These are phyloP conservation scores for Mesembrinibis cayennensis DNA, from an alignment of 2,113 vertebrate genomes.

Conservation along the genomic window DNA sequence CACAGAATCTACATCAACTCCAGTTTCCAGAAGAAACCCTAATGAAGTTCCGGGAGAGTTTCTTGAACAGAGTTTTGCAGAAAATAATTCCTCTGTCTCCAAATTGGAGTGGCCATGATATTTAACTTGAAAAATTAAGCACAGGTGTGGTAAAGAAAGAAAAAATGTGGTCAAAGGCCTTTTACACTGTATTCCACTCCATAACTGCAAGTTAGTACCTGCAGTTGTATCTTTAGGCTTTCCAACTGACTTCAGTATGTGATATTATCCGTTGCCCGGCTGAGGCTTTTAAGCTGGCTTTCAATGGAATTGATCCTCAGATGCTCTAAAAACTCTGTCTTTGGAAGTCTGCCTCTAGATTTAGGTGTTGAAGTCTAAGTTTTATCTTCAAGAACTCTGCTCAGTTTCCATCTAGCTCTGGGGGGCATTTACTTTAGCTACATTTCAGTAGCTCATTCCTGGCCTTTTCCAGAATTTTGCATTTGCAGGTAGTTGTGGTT, in stretches of 20 bases:
- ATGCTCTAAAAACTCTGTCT: background rate
- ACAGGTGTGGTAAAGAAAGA: background rate
- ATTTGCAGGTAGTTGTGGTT: background rate
- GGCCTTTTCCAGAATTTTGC: background rate
- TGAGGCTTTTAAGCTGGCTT: background rate
- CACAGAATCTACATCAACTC: background rate
- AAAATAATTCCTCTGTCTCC: background rate
- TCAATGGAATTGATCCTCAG: background rate
- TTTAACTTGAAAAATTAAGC: background rate
- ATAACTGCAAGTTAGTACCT: background rate
- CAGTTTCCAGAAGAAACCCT: background rate
- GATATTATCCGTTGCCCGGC: background rate
- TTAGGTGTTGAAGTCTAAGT: background rate
- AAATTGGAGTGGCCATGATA: background rate
- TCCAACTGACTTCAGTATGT: background rate
- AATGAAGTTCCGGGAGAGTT: background rate
- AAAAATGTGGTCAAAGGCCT: background rate
- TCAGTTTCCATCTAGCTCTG: background rate
- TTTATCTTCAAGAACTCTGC: background rate
- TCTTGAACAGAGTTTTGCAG: background rate
- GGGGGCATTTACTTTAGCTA: background rate
- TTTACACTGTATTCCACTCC: background rate
- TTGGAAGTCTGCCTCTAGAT: background rate
- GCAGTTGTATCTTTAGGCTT: background rate
- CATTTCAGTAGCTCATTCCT: background rate